Conservation (phyloP, 1,140 invertebrate species). For the Hermetia illucens region DNA sequence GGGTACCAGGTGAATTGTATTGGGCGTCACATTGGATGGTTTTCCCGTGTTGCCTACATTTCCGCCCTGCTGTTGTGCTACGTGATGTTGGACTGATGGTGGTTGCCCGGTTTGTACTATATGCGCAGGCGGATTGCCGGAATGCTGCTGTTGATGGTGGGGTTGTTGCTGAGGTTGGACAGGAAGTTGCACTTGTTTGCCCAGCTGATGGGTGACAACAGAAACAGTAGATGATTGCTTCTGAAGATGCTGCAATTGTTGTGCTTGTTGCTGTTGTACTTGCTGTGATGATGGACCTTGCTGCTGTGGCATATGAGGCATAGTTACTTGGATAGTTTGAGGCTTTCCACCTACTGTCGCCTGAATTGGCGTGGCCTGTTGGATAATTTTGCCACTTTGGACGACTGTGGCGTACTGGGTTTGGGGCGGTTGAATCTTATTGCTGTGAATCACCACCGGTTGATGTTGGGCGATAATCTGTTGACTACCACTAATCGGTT, state of each 20-base stretch:
- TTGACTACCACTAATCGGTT: too few relatives aligned
- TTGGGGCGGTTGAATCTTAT: conserved; percentile 8
- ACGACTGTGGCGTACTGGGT: neutral
- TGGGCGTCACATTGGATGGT: too few relatives aligned
- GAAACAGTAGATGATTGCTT: neutral
- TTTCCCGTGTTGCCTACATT: too few relatives aligned
- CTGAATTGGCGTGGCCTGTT: conserved; percentile 4
- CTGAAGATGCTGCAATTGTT: neutral
- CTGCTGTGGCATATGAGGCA: neutral
- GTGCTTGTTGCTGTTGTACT: neutral
- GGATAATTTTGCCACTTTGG: conserved; percentile 1
- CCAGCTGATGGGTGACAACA: neutral
- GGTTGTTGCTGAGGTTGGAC: conserved; percentile 3
- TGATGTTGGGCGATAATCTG: conserved; percentile 4
- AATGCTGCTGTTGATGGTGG: conserved; percentile 3
- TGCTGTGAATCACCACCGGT: conserved; percentile 2
- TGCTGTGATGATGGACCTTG: neutral
- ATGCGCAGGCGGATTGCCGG: too few relatives aligned
- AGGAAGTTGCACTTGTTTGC: neutral
- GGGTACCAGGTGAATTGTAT: too few relatives aligned
- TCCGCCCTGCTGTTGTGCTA: conserved; percentile 5
- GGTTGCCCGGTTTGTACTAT: conserved; percentile 31
- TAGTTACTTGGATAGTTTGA: neutral
- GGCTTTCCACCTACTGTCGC: neutral
- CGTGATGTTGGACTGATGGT: conserved; percentile 30